Base-by-base conservation (phyloP, 1,140 invertebrate genomes). In the Aradophagus sp. region DNA sequence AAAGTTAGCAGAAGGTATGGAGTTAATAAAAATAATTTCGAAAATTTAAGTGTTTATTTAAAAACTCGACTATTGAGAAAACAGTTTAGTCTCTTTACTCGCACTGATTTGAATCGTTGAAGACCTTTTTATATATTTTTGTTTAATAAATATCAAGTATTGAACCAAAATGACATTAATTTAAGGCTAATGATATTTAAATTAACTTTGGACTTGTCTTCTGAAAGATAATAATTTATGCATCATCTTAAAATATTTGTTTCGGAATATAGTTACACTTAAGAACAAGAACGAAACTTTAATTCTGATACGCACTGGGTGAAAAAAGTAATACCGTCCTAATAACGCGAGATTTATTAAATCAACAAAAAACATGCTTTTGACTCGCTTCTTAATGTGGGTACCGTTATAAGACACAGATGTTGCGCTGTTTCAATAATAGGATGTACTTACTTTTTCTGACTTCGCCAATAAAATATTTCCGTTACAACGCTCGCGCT, bases 371-470 rank as follows among this genome's bases (percentile, higher is more conserved):
- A 59, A 56, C 23, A 67, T 56, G 58, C 55, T 53, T 20, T 35
- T n/a, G 32, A 48, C 35, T 61, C 61, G 48, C 56, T 61, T 42
- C 41, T 55, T 52, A 62, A 50, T 69, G 66, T 29, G 34, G 58
- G 63, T 52, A 44, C 52, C 20, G 67, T 70, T 70, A 70, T 63
- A 58, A 70, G 52, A 70, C 58, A 70, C 67, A 70, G 67, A 63
- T 70, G 67, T 63, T 70, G 44, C 67, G 23, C 58, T 63, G 35
- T 70, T 70, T 70, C 58, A 70, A 70, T 70, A 63, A 70, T 58
- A 70, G 63, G 58, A 63, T 58, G 58, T 58, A 52, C 58, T 63
- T 63, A 36, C 55, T 61, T 61, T 63, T 58, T 58, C 58, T 39
- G 52, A 58, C 67, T 58, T 58, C 39, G 11, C 29, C 58, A 58